A percentile compares a stretch with the other conserved stretches of the same genome.
Evolutionary conservation across 2,888 invertebrate genomes (phyloP).

Genomic region (Latrodectus elegans): DNA sequence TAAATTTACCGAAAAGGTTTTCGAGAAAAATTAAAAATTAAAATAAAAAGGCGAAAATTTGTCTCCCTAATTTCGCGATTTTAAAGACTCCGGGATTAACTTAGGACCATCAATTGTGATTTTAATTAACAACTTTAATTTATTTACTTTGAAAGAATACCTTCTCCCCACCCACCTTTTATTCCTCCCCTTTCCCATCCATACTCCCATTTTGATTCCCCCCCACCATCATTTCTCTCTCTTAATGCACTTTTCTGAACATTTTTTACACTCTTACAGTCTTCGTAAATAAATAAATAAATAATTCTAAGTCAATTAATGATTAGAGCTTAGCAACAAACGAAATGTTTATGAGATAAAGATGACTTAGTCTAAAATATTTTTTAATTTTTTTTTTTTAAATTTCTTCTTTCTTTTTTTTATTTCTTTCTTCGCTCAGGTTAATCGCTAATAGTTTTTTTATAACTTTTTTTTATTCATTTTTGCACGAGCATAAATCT

Average conservation of each 20-base stretch:
- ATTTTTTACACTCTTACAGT: conserved; percentile 13
- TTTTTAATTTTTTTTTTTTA: conserved; percentile 31
- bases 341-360: conserved; percentile 68
- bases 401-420: conserved; percentile 7
- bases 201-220: background rate
- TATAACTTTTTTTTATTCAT: background rate
- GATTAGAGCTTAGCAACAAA: conserved; percentile 55
- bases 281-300: conserved; percentile 65
- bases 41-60: conserved; percentile 28
- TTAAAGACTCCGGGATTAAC: conserved; percentile 56
- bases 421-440: conserved; percentile 4
- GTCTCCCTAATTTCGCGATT: conserved; percentile 49
- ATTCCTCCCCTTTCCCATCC: background rate
- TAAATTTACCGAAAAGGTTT: conserved; percentile 54
- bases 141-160: conserved; percentile 63
- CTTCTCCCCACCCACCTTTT: no score
- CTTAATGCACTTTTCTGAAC: conserved; percentile 4
- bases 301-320: conserved; percentile 67
- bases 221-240: background rate
- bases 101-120: conserved; percentile 64
- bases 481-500: background rate
- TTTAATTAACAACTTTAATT: conserved; percentile 68
- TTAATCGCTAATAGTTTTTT: conserved; percentile 11
- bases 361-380: conserved; percentile 65
- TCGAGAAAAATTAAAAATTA: conserved; percentile 58